Conservation (phyloP, 2,113 vertebrate genomes). For the Elgaria multicarinata region DNA sequence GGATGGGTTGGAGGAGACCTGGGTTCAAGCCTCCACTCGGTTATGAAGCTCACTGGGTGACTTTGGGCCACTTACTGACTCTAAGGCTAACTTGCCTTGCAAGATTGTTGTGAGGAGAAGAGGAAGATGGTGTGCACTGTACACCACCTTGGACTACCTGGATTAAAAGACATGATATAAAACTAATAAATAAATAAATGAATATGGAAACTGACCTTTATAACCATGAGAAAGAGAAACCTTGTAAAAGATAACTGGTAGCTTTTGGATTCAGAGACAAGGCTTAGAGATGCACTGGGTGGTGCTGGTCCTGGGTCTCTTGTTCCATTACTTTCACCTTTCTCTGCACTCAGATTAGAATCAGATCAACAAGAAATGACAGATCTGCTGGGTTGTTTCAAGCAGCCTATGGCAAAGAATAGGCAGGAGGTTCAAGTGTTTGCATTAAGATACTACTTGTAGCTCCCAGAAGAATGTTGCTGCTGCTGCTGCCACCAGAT, state of each 20-base stretch:
- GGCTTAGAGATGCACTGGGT: background rate
- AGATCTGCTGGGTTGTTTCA: background rate
- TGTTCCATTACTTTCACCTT: background rate
- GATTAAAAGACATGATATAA: background rate
- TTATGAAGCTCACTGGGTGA: background rate
- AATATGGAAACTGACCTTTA: background rate
- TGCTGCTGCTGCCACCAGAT: accelerated
- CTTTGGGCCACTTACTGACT: background rate
- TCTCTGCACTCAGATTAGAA: background rate
- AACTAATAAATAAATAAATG: no score
- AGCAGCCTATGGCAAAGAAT: background rate
- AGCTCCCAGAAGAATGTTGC: background rate
- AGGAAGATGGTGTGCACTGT: no score
- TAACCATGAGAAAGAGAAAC: background rate
- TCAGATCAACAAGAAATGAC: background rate
- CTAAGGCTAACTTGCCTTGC: background rate
- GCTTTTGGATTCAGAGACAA: background rate
- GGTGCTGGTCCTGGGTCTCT: no score
- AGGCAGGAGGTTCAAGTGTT: background rate
- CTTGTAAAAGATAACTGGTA: background rate
- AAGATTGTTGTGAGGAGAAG: no score
- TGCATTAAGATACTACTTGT: background rate
- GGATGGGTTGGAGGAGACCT: background rate
- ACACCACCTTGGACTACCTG: background rate
- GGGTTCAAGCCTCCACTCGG: no score